Conservation (phyloP, 2,113 vertebrate genomes). For the Ammodytes marinus region DNA sequence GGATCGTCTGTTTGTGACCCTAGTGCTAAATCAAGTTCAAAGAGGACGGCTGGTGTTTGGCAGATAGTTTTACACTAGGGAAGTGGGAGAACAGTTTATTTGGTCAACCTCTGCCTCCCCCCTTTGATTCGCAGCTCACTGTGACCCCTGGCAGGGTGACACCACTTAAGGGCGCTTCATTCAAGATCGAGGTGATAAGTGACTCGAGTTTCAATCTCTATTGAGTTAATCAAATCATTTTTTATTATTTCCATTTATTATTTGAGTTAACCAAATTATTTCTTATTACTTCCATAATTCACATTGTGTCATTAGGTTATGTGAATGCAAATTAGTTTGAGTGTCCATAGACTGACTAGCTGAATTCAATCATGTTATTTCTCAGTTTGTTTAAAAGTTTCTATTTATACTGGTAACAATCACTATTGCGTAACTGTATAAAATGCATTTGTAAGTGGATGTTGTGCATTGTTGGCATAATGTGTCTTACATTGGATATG, state of each 20-base stretch:
- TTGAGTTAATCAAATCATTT: background rate
- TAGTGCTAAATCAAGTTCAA: slow-evolving; percentile 93
- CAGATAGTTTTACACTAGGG: slow-evolving; percentile 87
- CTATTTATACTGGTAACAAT: background rate
- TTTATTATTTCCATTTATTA: too few species aligned
- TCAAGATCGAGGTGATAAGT: slow-evolving; percentile 37
- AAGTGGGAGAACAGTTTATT: slow-evolving; percentile 86
- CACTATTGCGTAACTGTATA: background rate
- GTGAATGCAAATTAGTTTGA: background rate
- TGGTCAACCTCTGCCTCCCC: slow-evolving; percentile 80
- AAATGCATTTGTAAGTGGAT: background rate
- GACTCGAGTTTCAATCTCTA: slow-evolving; percentile 23
- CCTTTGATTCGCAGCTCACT: slow-evolving; percentile 74
- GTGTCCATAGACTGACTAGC: background rate
- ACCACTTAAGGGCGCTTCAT: slow-evolving; percentile 51
- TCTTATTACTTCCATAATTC: background rate
- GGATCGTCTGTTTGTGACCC: slow-evolving; percentile 85
- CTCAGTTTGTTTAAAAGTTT: background rate
- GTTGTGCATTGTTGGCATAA: slow-evolving; percentile 34
- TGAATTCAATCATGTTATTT: background rate
- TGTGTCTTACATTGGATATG: slow-evolving; percentile 10
- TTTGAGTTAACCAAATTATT: too few species aligned
- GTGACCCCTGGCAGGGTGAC: slow-evolving; percentile 61
- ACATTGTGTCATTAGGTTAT: background rate
- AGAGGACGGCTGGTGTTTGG: slow-evolving; percentile 86